Conservation (phyloP, 2,113 vertebrate species). For the Neopipo cinnamomea region DNA sequence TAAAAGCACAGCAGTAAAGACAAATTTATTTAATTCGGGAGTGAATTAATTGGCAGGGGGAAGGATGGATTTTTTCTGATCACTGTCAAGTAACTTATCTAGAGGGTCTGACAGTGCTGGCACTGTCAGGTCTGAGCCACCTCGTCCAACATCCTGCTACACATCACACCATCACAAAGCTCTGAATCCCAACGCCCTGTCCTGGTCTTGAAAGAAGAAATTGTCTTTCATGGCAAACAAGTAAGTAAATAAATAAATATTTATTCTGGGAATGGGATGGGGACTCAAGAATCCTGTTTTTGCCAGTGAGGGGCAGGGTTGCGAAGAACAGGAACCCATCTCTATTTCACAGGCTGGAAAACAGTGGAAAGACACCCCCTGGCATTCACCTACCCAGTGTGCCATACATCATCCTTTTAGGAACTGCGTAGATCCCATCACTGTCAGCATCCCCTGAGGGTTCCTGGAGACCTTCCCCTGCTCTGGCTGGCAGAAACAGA, state of each 20-base stretch:
- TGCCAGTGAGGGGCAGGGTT: neutral
- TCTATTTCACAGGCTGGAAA: neutral
- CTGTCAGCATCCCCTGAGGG: neutral
- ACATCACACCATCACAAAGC: neutral
- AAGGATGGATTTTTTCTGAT: neutral
- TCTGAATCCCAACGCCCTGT: neutral
- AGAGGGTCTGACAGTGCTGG: neutral
- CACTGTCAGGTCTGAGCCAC: neutral
- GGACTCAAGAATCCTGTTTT: neutral
- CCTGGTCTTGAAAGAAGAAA: neutral
- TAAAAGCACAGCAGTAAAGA: neutral
- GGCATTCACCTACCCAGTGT: neutral
- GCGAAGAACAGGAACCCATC: neutral
- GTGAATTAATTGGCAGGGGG: neutral
- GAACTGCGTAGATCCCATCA: neutral
- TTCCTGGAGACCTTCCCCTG: neutral
- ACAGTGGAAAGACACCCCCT: neutral
- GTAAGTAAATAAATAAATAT: neutral
- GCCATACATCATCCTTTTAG: neutral
- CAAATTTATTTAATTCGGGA: neutral
- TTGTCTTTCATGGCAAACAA: neutral
- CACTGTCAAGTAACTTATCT: neutral
- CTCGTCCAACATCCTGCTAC: neutral
- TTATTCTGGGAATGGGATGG: neutral
- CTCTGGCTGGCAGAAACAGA: neutral